Base-by-base conservation (phyloP, 2,797 vertebrate genomes). In the Gymnopithys bicolor region DNA sequence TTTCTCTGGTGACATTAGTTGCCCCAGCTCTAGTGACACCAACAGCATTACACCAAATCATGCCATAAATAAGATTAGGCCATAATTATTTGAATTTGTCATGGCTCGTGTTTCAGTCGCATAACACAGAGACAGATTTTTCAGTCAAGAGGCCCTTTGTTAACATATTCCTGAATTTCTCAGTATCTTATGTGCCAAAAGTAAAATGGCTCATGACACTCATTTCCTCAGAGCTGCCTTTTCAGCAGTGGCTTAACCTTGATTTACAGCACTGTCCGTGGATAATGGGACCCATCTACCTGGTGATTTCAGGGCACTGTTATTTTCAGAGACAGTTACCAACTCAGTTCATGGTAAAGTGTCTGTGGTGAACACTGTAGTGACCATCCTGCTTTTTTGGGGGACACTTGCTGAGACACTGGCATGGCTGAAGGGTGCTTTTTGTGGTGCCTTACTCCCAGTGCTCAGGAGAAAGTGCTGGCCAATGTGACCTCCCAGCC, bases 101-200 rank as follows among this genome's bases (percentile, higher is more conserved):
- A 78, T 0, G 3, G 89, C 19, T 94, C 60, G 2, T 74, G n/a
- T 96, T 91, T 94, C 63, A 7, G 25, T 66, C n/a, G 0, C 39
- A 45, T 77, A 68, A 79, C 85, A 84, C 1, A 1, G 55, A 67
- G 30, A n/a, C 69, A 92, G 63, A 75, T 79, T 87, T 94, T 89
- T 85, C 37, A 89, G 49, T 90, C 64, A 96, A 90, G 85, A 84
- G 53, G 35, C 70, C 68, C 84, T 95, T 90, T 94, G 85, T 95
- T 92, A 90, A 63, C 49, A 37, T 63, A 53, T 62, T 74, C 30
- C 27, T 69, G 37, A 91, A 56, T 89, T 87, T 89, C 59, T 86
- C 46, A 6, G 22, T 78, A 27, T 66, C 66, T 73, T 51, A 66
- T 71, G 55, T 90, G 73, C 66, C 85, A 91, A 63, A 64, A 91